phyloP scores from a whole-genome alignment of 1,140 invertebrate species.

The Hyphantria cunea region DNA sequence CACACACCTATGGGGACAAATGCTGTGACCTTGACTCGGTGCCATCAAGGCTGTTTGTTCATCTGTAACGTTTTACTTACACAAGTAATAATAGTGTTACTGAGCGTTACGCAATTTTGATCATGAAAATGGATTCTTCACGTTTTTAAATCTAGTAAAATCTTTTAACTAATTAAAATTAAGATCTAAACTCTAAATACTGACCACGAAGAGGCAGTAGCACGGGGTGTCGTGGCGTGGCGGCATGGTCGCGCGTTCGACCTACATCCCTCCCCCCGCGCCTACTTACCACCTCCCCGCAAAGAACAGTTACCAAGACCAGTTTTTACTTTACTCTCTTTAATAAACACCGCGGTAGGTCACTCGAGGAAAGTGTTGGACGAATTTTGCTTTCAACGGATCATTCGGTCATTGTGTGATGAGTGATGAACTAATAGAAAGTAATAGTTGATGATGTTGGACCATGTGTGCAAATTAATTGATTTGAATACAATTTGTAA shows the following conservation, averaged over 20 bases:
- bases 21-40: constrained; percentile 20
- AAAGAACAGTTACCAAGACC: constrained; percentile 71
- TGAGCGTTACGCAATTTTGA: not conserved
- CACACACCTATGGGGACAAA: constrained; percentile 13
- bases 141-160: too few species aligned
- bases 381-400: constrained; percentile 76
- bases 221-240: constrained; percentile 4
- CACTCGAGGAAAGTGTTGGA: constrained; percentile 72
- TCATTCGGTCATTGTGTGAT: constrained; percentile 45
- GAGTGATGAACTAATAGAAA: constrained; percentile 61
- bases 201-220: not conserved
- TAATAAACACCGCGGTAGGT: constrained; percentile 56
- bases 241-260: constrained; percentile 35
- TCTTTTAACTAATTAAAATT: not conserved
- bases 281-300: constrained; percentile 36
- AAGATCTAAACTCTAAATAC: constrained; percentile 17
- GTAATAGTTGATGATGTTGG: constrained; percentile 53
- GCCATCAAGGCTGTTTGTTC: constrained; percentile 20
- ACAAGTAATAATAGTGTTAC: constrained; percentile 2
- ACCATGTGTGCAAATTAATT: constrained; percentile 5
- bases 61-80: constrained; percentile 2
- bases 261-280: constrained; percentile 45
- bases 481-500: not conserved
- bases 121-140: too few species aligned
- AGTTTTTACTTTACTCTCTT: constrained; percentile 67